phyloP scores from a whole-genome alignment of 2,888 invertebrate genomes.

The Taenaris catops region DNA sequence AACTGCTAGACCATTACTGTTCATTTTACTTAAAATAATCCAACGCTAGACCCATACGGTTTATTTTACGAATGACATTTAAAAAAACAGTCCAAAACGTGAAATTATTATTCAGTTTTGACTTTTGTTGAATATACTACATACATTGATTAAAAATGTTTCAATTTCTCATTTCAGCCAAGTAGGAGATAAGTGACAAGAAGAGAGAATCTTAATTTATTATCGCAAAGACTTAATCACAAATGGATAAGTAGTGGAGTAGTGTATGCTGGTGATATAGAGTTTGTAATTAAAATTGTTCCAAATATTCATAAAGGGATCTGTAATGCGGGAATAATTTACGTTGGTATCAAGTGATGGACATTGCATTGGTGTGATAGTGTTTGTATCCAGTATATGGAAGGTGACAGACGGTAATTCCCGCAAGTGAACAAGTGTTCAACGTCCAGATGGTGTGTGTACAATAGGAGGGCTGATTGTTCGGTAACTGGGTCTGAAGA shows the following conservation, averaged over 20 bases:
- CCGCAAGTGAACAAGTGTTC: conserved; percentile 54
- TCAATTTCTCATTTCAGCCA: conserved; percentile 58
- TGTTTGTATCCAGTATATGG: conserved; percentile 77
- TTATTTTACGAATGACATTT: no score
- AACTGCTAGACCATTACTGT: no score
- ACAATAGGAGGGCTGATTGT: conserved; percentile 36
- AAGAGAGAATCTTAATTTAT: conserved; percentile 73
- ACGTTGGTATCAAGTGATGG: conserved; percentile 50
- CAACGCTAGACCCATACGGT: no score
- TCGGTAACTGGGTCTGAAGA: conserved; percentile 38
- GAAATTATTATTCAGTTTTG: no score
- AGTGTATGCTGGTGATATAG: conserved; percentile 64
- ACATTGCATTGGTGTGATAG: conserved; percentile 74
- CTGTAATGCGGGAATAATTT: conserved; percentile 55
- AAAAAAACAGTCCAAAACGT: no score
- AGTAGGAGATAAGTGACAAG: conserved; percentile 50
- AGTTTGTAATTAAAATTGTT: conserved; percentile 55
- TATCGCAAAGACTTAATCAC: conserved; percentile 69
- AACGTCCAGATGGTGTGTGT: conserved; percentile 49
- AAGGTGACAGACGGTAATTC: conserved; percentile 65
- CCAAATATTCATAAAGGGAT: conserved; percentile 36
- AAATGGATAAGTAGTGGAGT: conserved; percentile 69
- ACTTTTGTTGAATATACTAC: no score
- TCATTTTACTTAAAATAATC: no score
- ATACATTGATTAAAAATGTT: no score